Conservation (phyloP, 2,113 vertebrate genomes). For the Pterocles gutturalis region DNA sequence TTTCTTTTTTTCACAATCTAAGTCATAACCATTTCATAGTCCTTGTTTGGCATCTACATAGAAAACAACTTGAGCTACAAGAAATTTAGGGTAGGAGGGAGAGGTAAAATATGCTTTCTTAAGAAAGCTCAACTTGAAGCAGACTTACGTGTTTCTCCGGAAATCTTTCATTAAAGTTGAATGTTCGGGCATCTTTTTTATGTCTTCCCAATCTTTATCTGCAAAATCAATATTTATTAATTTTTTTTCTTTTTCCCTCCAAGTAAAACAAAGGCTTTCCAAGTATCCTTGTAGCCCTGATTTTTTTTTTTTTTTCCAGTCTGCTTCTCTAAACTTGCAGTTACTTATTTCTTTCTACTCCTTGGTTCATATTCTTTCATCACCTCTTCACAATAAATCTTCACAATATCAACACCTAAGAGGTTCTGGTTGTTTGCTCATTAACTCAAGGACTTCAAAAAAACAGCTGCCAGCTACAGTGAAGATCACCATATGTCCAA, state of each 20-base stretch:
- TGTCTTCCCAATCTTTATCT: conserved; percentile 99
- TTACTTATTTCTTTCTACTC: background rate
- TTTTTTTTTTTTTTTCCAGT: background rate
- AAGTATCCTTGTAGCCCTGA: background rate
- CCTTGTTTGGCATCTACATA: background rate
- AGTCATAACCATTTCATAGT: background rate
- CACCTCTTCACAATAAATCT: background rate
- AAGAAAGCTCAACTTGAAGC: background rate
- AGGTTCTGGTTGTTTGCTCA: background rate
- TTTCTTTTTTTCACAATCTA: background rate
- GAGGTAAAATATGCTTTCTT: background rate
- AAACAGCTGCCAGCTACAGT: background rate
- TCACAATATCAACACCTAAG: background rate
- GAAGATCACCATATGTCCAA: background rate
- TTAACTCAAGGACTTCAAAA: background rate
- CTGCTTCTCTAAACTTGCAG: background rate
- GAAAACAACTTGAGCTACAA: background rate
- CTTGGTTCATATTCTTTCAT: background rate
- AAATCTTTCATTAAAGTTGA: conserved; percentile 99
- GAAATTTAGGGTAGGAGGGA: background rate
- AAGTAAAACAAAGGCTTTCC: background rate
- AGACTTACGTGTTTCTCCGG: conserved; percentile 97
- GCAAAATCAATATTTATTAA: conserved; percentile 63
- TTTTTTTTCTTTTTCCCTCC: background rate
- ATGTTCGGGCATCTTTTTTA: conserved; percentile 99